phyloP scores from a whole-genome alignment of 2,113 vertebrate species.

The Chinchilla lanigera region DNA sequence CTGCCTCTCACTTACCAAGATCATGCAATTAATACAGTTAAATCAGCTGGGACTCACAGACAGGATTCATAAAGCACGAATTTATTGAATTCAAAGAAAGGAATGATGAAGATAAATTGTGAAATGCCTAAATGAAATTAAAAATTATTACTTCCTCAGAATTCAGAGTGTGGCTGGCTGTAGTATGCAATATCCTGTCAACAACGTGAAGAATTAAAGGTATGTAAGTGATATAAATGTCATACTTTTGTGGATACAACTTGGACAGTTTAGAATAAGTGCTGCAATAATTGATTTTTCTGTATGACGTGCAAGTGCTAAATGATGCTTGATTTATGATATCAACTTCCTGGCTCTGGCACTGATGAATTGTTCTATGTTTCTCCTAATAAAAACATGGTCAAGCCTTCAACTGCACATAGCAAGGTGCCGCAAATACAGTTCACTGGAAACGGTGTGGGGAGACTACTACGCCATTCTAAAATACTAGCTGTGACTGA shows the following conservation, averaged over 20 bases:
- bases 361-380: slow-evolving; percentile 83
- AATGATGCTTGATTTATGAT: slow-evolving; percentile 77
- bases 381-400: slow-evolving; percentile 83
- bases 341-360: slow-evolving; percentile 77
- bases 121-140: slow-evolving; percentile 82
- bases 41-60: slow-evolving; percentile 73
- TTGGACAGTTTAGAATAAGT: slow-evolving; percentile 83
- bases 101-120: slow-evolving; percentile 82
- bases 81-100: slow-evolving; percentile 72
- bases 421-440: slow-evolving; percentile 55
- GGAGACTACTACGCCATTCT: background rate
- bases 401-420: slow-evolving; percentile 80
- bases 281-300: slow-evolving; percentile 85
- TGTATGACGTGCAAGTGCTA: slow-evolving; percentile 81
- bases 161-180: slow-evolving; percentile 67
- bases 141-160: slow-evolving; percentile 83
- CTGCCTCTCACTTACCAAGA: slow-evolving; percentile 59
- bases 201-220: slow-evolving; percentile 80
- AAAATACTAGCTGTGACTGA: background rate
- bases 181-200: slow-evolving; percentile 75
- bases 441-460: slow-evolving; percentile 47
- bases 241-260: slow-evolving; percentile 78
- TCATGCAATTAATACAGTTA: slow-evolving; percentile 67
- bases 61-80: slow-evolving; percentile 75
- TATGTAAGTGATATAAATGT: slow-evolving; percentile 83